Base-by-base conservation (phyloP, 2,797 vertebrate genomes). In the Remorina albescens region DNA sequence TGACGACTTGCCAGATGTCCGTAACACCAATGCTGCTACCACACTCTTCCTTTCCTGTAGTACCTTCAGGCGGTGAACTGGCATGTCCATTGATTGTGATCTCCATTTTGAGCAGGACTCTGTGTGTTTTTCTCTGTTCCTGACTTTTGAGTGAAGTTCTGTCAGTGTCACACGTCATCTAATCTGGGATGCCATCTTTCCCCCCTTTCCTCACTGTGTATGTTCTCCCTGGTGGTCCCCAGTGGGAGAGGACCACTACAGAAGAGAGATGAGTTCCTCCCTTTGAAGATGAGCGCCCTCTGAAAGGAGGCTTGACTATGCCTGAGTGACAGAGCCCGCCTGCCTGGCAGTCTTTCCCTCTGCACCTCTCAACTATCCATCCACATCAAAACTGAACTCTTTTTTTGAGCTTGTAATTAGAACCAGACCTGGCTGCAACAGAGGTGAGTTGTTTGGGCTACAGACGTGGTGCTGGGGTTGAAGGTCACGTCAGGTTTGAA, bases 381-480 rank as follows among this genome's bases (percentile, higher is more conserved):
- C 65, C 70, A 87, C 67, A 83, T 82, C 82, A 83, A 78, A 81
- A 85, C 74, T 85, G 39, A 75, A 80, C 50, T 67, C 65, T 81
- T 78, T 67, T 66, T 70, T 74, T 47, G 34, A 71, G 76, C 51
- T 65, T 86, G 86, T 93, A 93, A 93, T 91, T 83, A 71, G 87
- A 94, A 76, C 85, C 92, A 94, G 86, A 57, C 81, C 56, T 30
- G 67, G 46, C 80, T 84, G 81, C 66, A 71, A 82, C 83, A 86
- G 85, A 84, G 80, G 78, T 78, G 81, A 91, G 78, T 75, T 93
- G 89, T 92, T 92, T 91, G 83, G 89, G 85, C 82, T 92, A 68
- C 68, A 76, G 89, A 88, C 83, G 76, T 90, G 86, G 84, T 78
- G 81, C 78, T 78, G 73, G 74, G 89, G 87, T 87, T 83, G 89